Evolutionary conservation across 1,140 invertebrate species (phyloP).

Genomic region (Tetranychus urticae): DNA sequence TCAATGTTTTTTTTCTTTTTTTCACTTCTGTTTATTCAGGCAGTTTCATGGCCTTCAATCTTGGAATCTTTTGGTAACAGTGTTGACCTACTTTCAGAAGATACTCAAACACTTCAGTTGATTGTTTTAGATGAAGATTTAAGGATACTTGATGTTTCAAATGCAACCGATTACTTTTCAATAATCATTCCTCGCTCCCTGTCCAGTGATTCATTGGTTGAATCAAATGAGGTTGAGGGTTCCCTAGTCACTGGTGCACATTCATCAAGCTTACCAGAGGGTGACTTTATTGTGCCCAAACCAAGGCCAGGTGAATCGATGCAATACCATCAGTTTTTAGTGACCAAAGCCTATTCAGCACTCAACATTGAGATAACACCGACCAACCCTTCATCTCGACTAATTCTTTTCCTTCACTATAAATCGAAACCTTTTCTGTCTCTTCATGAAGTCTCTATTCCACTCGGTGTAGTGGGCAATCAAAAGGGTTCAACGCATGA

Average conservation of each 20-base stretch:
- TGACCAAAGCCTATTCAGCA: conserved; percentile 16
- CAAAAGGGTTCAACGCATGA: conserved; percentile 10
- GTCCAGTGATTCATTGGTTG: conserved; percentile 5
- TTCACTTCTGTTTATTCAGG: conserved; percentile 4
- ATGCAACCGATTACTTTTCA: conserved; percentile 13
- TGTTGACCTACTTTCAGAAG: conserved; percentile 15
- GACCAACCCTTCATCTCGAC: conserved; percentile 9
- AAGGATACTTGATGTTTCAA: conserved; percentile 12
- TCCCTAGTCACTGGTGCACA: neutral
- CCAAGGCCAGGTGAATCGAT: conserved; percentile 15
- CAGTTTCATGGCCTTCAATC: conserved; percentile 17
- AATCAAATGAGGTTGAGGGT: neutral
- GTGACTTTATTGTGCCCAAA: conserved; percentile 10
- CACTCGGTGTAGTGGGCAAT: conserved; percentile 7
- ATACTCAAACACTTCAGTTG: conserved; percentile 16
- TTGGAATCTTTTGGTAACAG: conserved; percentile 15
- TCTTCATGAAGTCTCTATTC: conserved; percentile 14
- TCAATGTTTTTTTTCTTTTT: too few species aligned
- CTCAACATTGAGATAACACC: conserved; percentile 17
- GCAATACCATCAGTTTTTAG: conserved; percentile 16
- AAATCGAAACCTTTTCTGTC: conserved; percentile 14
- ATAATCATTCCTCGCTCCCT: conserved; percentile 14
- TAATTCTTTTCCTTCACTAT: conserved; percentile 15
- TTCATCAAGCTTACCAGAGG: conserved; percentile 10
- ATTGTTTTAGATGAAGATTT: conserved; percentile 14